phyloP scores from a whole-genome alignment of 1,140 invertebrate species.

The Drosophila tropicalis region DNA sequence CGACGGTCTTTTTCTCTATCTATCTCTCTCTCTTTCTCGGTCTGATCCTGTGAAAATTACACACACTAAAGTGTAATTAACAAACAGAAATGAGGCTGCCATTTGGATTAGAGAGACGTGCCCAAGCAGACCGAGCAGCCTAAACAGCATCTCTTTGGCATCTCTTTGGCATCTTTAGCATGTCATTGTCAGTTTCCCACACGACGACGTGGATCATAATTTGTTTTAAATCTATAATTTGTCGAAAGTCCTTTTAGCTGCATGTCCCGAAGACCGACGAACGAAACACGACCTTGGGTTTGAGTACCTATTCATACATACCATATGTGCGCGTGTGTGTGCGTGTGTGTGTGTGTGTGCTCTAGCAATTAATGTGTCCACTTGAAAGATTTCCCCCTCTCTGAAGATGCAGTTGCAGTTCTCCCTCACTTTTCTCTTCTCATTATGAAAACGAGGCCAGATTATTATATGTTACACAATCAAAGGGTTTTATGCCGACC shows the following conservation, averaged over 20 bases:
- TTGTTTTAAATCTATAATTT: slow-evolving; percentile 49
- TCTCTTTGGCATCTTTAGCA: slow-evolving; percentile 49
- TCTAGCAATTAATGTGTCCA: slow-evolving; percentile 64
- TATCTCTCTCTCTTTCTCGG: neutral
- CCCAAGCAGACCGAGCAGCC: slow-evolving; percentile 17
- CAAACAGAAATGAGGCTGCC: slow-evolving; percentile 79
- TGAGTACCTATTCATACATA: no score
- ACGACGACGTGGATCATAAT: slow-evolving; percentile 48
- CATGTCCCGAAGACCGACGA: slow-evolving; percentile 12
- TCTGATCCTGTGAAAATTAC: slow-evolving; percentile 76
- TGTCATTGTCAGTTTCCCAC: slow-evolving; percentile 64
- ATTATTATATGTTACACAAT: slow-evolving; percentile 47
- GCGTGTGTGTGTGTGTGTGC: neutral
- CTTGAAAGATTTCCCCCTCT: slow-evolving; percentile 17
- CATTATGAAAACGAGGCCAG: slow-evolving; percentile 60
- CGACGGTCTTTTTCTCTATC: neutral
- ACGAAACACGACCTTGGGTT: slow-evolving; percentile 49
- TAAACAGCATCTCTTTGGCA: slow-evolving; percentile 15
- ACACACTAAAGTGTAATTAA: slow-evolving; percentile 76
- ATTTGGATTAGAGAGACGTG: slow-evolving; percentile 70
- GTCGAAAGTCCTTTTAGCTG: slow-evolving; percentile 30
- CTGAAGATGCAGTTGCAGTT: slow-evolving; percentile 1
- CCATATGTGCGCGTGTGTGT: neutral
- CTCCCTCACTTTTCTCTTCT: slow-evolving; percentile 28
- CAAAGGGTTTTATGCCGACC: slow-evolving; percentile 63